Evolutionary conservation across 2,113 vertebrate genomes (phyloP).

Genomic region (Actinemys pallida): DNA sequence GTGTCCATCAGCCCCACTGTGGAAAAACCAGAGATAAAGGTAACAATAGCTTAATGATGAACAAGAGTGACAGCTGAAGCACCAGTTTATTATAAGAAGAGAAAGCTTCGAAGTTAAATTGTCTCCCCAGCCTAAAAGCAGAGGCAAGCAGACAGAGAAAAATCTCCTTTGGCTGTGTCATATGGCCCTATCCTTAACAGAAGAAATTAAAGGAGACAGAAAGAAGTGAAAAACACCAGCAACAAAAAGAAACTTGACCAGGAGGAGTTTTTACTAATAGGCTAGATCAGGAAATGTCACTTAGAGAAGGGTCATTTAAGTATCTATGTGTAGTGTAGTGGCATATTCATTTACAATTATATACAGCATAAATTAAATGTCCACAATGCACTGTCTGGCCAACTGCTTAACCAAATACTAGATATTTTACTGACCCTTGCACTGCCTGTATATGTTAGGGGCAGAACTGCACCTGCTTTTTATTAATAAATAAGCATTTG

Average conservation of each 20-base stretch:
- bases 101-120: conserved; percentile 42
- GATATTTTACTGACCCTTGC: not conserved
- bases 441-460: not conserved
- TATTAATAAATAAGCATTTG: not conserved
- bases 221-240: not conserved
- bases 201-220: not conserved
- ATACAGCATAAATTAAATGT: not conserved
- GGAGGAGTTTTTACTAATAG: not conserved
- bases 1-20: not conserved
- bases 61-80: conserved; percentile 20
- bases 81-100: conserved; percentile 37
- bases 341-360: not conserved
- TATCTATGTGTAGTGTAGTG: not conserved
- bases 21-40: not conserved
- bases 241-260: not conserved
- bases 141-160: conserved; percentile 25
- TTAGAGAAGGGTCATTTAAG: not conserved
- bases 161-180: conserved; percentile 20
- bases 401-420: not conserved
- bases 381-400: not conserved
- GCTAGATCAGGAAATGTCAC: not conserved
- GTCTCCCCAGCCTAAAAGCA: not conserved
- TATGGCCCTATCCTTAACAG: not conserved
- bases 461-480: not conserved
- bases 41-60: conserved; percentile 11